A percentile compares a stretch with the other conserved stretches of the same genome.
Conservation (phyloP, 2,888 invertebrate species). For the Stenichneumon culpator region DNA sequence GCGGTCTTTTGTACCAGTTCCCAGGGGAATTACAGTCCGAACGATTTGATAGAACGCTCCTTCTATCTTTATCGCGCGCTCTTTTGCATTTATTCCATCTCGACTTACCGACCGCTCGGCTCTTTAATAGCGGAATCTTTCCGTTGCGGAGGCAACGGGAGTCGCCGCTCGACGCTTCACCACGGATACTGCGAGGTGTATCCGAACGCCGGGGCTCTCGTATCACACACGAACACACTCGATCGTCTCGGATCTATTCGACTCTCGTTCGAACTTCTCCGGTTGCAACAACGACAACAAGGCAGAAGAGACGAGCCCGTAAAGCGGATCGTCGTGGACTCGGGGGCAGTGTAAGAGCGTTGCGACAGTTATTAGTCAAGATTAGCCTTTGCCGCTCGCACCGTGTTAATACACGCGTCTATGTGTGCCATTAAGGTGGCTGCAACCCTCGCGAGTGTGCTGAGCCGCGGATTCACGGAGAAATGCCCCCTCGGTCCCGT, state of each 20-base stretch:
- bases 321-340: slow-evolving; percentile 44
- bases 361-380: slow-evolving; percentile 83
- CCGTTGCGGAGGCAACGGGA: slow-evolving; percentile 32
- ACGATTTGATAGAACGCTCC: slow-evolving; percentile 58
- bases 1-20: slow-evolving; percentile 65
- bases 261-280: slow-evolving; percentile 14
- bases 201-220: slow-evolving; percentile 10
- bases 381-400: slow-evolving; percentile 74
- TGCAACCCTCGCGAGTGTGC: background rate
- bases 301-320: slow-evolving; percentile 31
- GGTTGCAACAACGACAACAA: slow-evolving; percentile 39
- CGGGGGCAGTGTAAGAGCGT: slow-evolving; percentile 40
- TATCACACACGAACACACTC: slow-evolving; percentile 27
- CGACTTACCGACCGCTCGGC: background rate
- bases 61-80: slow-evolving; percentile 15
- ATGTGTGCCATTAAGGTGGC: background rate
- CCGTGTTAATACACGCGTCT: slow-evolving; percentile 33
- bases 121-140: slow-evolving; percentile 6
- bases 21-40: slow-evolving; percentile 67
- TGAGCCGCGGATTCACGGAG: background rate
- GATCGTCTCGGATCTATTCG: slow-evolving; percentile 27
- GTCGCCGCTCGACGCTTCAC: slow-evolving; percentile 31
- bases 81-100: slow-evolving; percentile 6
- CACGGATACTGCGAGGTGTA: background rate
- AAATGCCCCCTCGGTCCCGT: slow-evolving; percentile 32